These are phyloP conservation scores for Lepidonotus clava DNA, from an alignment of 2,888 invertebrate species.

Conservation along the genomic window DNA sequence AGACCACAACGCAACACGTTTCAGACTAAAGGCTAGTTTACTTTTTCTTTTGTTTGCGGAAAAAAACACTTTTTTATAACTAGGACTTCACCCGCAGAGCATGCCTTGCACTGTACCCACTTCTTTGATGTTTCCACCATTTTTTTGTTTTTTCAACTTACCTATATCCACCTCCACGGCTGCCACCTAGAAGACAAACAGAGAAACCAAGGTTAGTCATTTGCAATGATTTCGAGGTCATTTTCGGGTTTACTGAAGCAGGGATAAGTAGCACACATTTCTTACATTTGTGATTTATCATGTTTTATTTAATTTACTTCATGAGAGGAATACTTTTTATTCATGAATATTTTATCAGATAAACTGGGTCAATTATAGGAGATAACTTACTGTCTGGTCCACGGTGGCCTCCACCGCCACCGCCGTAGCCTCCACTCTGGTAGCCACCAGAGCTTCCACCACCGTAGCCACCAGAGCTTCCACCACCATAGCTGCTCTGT, in stretches of 20 bases:
- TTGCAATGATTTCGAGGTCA: background rate
- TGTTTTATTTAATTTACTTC: too few species aligned
- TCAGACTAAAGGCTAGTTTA: too few species aligned
- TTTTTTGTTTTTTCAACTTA: too few species aligned
- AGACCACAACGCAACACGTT: too few species aligned
- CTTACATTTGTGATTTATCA: too few species aligned
- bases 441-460: slow-evolving; percentile 50
- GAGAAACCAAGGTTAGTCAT: background rate
- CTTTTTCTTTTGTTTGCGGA: too few species aligned
- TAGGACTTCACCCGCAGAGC: slow-evolving; percentile 41
- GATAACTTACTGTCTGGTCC: slow-evolving; percentile 18
- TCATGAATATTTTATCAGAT: background rate
- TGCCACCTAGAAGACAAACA: slow-evolving; percentile 39
- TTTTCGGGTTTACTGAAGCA: too few species aligned
- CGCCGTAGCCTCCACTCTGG: slow-evolving; percentile 62
- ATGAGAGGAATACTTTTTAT: too few species aligned
- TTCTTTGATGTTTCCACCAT: background rate
- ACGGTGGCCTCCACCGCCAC: slow-evolving; percentile 77
- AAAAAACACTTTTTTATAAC: too few species aligned
- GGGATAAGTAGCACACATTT: too few species aligned
- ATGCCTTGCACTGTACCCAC: background rate
- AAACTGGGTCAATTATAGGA: background rate
- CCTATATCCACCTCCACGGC: slow-evolving; percentile 52
- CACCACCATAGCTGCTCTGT: slow-evolving; percentile 56
- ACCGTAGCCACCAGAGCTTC: slow-evolving; percentile 61